Percentiles rank a stretch among this genome's conserved stretches.
Evolutionary conservation across 2,797 vertebrate genomes (phyloP).

Genomic region (Notolepis coatsorum): DNA sequence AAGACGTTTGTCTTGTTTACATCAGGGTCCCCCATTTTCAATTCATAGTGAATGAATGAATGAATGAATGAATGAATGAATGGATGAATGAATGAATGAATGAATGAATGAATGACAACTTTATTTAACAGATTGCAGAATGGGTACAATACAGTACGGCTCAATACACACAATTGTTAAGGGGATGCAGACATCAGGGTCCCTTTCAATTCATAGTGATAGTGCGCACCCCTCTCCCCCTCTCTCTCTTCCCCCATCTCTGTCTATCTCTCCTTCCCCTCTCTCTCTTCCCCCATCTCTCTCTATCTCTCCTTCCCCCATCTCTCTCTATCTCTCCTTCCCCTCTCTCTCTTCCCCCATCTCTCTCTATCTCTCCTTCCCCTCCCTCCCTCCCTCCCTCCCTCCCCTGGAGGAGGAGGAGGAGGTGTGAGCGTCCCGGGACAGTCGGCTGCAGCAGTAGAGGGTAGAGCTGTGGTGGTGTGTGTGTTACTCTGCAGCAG

Average conservation of each 20-base stretch:
- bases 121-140: no score
- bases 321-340: neutral
- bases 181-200: no score
- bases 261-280: slow-evolving; percentile 4
- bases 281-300: neutral
- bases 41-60: no score
- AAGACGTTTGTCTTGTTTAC: no score
- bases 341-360: neutral
- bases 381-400: neutral
- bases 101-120: no score
- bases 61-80: no score
- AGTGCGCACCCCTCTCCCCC: slow-evolving; percentile 23
- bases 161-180: no score
- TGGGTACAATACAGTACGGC: no score
- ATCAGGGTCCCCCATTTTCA: no score
- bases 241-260: slow-evolving; percentile 36
- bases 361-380: neutral
- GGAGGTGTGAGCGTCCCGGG: slow-evolving; percentile 22
- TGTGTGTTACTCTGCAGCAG: slow-evolving; percentile 46
- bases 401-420: slow-evolving; percentile 27
- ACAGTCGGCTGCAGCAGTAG: slow-evolving; percentile 38
- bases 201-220: no score
- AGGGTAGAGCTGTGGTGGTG: slow-evolving; percentile 56
- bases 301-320: neutral
- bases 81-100: no score